phyloP scores from a whole-genome alignment of 2,113 vertebrate species.

The Varanus komodoensis region DNA sequence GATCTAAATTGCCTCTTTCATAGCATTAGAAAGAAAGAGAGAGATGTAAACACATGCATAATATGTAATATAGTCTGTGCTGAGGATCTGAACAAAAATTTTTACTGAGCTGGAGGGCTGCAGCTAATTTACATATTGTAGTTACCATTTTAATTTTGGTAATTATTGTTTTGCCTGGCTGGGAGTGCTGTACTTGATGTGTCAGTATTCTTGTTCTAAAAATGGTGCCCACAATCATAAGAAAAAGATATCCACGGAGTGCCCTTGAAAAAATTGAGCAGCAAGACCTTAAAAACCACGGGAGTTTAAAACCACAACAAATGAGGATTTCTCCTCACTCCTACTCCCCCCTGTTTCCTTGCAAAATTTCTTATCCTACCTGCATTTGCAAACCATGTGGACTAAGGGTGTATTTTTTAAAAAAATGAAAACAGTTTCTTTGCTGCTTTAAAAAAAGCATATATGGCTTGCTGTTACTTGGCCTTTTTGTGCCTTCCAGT shows the following conservation, averaged over 20 bases:
- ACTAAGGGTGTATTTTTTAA: background rate
- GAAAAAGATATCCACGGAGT: background rate
- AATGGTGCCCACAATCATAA: background rate
- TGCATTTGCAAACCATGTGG: too few species aligned
- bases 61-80: background rate
- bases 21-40: background rate
- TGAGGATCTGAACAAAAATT: background rate
- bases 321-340: background rate
- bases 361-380: background rate
- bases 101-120: background rate
- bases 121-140: constrained; percentile 10
- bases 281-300: background rate
- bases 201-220: background rate
- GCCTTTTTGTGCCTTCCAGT: background rate
- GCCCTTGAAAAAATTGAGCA: background rate
- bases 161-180: constrained; percentile 14
- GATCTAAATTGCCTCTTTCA: background rate
- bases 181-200: background rate
- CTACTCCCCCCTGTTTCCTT: too few species aligned
- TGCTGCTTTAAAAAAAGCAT: background rate
- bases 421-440: background rate
- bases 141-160: constrained; percentile 15
- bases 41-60: background rate
- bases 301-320: background rate
- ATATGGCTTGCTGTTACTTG: background rate